Percentiles rank a stretch among this genome's conserved stretches.
Conservation (phyloP, 92 coral and sea anemone species). For the Epizoanthus ramosus region DNA sequence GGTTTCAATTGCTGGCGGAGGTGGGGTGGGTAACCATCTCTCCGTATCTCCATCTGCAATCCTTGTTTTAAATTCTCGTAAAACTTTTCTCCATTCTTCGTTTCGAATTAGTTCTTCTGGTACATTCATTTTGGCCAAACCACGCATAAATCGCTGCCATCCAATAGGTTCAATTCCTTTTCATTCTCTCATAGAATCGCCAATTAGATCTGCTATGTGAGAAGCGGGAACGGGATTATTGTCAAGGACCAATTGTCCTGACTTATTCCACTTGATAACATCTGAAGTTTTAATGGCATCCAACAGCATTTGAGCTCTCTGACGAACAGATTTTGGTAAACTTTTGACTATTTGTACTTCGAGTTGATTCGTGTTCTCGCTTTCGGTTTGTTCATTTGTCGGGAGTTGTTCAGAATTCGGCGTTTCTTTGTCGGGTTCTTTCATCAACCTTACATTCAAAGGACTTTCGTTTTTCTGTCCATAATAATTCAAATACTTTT, state of each 20-base stretch:
- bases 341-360: not conserved
- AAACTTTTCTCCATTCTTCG: conserved; percentile 15
- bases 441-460: too few species aligned
- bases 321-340: conserved; percentile 6
- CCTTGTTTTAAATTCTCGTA: conserved; percentile 29
- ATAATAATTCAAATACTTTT: too few species aligned
- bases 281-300: conserved; percentile 33
- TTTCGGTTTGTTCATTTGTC: too few species aligned
- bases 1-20: too few species aligned
- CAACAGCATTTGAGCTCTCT: conserved; percentile 8
- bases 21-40: too few species aligned
- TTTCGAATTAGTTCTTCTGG: conserved; percentile 44
- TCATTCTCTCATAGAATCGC: conserved; percentile 38
- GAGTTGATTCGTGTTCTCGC: too few species aligned
- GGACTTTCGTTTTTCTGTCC: too few species aligned
- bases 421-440: too few species aligned
- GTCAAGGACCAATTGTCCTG: conserved; percentile 42
- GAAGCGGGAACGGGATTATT: conserved; percentile 42
- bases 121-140: not conserved
- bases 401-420: too few species aligned
- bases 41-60: too few species aligned
- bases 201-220: conserved; percentile 50
- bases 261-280: conserved; percentile 37
- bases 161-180: conserved; percentile 38
- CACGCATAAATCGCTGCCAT: conserved; percentile 25